phyloP scores from a whole-genome alignment of 2,888 invertebrate species.

The Sesamia inferens region DNA sequence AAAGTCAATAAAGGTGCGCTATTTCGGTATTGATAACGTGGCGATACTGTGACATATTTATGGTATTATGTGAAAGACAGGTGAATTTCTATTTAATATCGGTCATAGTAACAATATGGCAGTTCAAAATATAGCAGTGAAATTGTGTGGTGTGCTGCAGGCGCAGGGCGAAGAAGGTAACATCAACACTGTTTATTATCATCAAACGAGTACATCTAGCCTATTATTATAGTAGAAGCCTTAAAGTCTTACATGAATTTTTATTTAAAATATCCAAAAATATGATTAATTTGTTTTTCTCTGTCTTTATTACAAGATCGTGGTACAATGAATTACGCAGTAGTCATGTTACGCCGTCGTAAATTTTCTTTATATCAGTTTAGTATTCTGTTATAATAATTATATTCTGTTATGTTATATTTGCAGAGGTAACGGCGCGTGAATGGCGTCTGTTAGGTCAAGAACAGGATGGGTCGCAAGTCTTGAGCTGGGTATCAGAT shows the following conservation, averaged over 20 bases:
- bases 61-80: conserved; percentile 68
- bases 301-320: neutral
- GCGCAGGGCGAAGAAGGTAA: conserved; percentile 86
- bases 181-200: conserved; percentile 55
- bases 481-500: conserved; percentile 92
- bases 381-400: conserved; percentile 14
- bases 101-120: conserved; percentile 78
- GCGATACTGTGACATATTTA: conserved; percentile 65
- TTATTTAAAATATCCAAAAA: conserved; percentile 10
- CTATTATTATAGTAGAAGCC: conserved; percentile 9
- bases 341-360: conserved; percentile 9
- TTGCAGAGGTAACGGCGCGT: conserved; percentile 91
- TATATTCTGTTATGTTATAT: neutral
- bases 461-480: conserved; percentile 93
- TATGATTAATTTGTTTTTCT: neutral
- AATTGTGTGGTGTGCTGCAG: conserved; percentile 89
- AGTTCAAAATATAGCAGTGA: conserved; percentile 89
- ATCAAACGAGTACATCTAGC: conserved; percentile 26
- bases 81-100: conserved; percentile 65
- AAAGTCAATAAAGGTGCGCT: conserved; percentile 82
- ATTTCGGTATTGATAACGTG: conserved; percentile 74
- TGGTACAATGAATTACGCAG: conserved; percentile 19
- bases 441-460: conserved; percentile 96
- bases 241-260: neutral
- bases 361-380: neutral